A percentile compares a stretch with the other conserved stretches of the same genome.
Conservation (phyloP, 1,140 invertebrate genomes). For the Drosophila mayri region DNA sequence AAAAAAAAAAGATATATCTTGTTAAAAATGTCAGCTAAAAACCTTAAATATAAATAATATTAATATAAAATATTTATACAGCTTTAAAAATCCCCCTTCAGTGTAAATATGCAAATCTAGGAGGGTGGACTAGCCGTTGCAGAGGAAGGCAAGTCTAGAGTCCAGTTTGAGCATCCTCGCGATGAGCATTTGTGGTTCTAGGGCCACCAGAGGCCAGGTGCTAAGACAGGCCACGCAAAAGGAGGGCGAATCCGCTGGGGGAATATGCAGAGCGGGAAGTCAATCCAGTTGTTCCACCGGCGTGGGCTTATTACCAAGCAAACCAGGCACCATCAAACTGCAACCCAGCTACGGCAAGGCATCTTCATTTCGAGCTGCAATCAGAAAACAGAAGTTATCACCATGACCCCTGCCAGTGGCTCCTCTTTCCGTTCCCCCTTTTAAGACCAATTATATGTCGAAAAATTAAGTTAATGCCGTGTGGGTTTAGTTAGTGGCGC, state of each 20-base stretch:
- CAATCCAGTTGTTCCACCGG: conserved; percentile 49
- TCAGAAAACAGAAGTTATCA: conserved; percentile 39
- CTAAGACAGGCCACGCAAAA: conserved; percentile 29
- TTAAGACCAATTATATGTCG: conserved; percentile 45
- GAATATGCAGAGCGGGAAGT: conserved; percentile 37
- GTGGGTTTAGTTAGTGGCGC: conserved; percentile 61
- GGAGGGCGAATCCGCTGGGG: not conserved
- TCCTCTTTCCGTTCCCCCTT: conserved; percentile 6
- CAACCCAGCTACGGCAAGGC: conserved; percentile 32
- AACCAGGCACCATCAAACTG: not conserved
- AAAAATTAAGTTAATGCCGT: conserved; percentile 59
- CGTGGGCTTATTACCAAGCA: conserved; percentile 71
- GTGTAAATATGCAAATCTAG: conserved; percentile 33
- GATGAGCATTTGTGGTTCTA: conserved; percentile 43
- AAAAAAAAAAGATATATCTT: too few species aligned
- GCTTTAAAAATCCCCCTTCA: not conserved
- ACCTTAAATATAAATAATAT: too few species aligned
- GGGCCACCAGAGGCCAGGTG: conserved; percentile 69
- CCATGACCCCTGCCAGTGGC: conserved; percentile 22
- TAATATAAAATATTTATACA: not conserved
- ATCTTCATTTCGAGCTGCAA: conserved; percentile 50
- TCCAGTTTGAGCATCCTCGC: conserved; percentile 62
- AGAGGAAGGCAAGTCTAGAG: conserved; percentile 47
- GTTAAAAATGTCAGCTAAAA: too few species aligned
- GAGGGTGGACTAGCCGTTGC: conserved; percentile 14